A percentile compares a stretch with the other conserved stretches of the same genome.
phyloP scores from a whole-genome alignment of 2,797 vertebrate species.

The Catamblyrhynchus diadema region DNA sequence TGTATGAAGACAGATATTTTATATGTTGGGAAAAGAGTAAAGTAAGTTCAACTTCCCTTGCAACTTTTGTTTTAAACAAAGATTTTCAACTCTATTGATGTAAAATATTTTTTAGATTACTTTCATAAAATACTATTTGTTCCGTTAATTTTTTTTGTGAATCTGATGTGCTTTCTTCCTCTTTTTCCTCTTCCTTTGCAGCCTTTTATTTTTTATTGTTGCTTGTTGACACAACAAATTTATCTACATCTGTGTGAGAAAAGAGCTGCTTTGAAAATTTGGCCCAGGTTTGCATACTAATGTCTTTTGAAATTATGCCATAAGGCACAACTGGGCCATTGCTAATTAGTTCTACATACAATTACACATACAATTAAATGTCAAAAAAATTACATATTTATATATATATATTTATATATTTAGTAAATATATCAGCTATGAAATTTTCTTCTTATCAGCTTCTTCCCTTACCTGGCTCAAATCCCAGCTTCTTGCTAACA shows the following conservation, averaged over 20 bases:
- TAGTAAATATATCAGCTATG: not conserved
- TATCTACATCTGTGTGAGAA: not conserved
- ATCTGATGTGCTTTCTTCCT: not conserved
- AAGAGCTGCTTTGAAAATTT: not conserved
- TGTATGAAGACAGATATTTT: not conserved
- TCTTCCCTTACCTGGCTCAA: not conserved
- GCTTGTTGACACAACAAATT: not conserved
- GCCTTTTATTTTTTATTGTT: not conserved
- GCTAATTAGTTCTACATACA: not conserved
- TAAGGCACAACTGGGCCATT: not conserved
- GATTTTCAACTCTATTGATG: not conserved
- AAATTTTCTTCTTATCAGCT: not conserved
- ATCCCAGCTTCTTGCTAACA: not conserved
- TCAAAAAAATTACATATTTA: accelerated
- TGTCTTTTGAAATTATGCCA: not conserved
- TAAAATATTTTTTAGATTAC: not conserved
- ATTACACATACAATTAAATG: not conserved
- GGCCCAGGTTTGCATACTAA: not conserved
- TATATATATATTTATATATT: no score
- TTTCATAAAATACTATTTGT: not conserved
- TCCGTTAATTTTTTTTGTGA: not conserved
- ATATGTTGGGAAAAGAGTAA: not conserved
- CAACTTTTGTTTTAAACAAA: not conserved
- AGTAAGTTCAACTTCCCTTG: not conserved
- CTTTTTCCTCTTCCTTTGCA: not conserved